phyloP scores from a whole-genome alignment of 2,113 vertebrate genomes.

The Chaetorhynchus papuensis region DNA sequence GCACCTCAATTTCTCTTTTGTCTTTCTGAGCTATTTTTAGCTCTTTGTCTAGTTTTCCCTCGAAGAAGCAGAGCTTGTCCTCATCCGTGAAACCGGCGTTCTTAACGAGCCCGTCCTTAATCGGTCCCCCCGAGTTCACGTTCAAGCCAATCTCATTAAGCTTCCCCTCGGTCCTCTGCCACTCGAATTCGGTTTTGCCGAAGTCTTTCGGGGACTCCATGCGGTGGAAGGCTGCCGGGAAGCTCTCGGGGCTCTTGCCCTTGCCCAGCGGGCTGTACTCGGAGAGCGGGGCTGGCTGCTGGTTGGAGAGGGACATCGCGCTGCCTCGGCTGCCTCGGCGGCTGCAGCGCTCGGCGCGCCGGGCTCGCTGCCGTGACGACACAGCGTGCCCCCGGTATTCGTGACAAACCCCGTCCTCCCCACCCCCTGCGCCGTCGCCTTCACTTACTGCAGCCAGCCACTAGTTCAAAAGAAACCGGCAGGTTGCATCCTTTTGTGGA shows the following conservation, averaged over 20 bases:
- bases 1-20: slow-evolving; percentile 63
- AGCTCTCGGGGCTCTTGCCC: slow-evolving; percentile 63
- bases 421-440: slow-evolving; percentile 36
- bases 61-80: slow-evolving; percentile 90
- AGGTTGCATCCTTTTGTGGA: not conserved
- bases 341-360: slow-evolving; percentile 63
- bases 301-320: slow-evolving; percentile 81
- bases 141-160: slow-evolving; percentile 74
- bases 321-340: slow-evolving; percentile 28
- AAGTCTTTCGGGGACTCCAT: slow-evolving; percentile 71
- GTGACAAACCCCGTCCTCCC: slow-evolving; percentile 24
- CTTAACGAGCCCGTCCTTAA: slow-evolving; percentile 71
- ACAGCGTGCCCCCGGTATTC: slow-evolving; percentile 61
- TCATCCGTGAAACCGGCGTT: slow-evolving; percentile 84
- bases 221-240: slow-evolving; percentile 9
- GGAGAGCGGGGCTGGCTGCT: slow-evolving; percentile 76
- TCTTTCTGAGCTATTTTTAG: slow-evolving; percentile 73
- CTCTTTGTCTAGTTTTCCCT: slow-evolving; percentile 77
- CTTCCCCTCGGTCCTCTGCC: slow-evolving; percentile 83
- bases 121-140: slow-evolving; percentile 69
- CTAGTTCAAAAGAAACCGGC: not conserved
- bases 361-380: slow-evolving; percentile 72
- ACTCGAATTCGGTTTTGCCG: slow-evolving; percentile 78
- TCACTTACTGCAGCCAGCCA: slow-evolving; percentile 46
- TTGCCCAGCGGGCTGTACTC: slow-evolving; percentile 83